Conservation (phyloP, 2,797 vertebrate species). For the Anguilla anguilla region DNA sequence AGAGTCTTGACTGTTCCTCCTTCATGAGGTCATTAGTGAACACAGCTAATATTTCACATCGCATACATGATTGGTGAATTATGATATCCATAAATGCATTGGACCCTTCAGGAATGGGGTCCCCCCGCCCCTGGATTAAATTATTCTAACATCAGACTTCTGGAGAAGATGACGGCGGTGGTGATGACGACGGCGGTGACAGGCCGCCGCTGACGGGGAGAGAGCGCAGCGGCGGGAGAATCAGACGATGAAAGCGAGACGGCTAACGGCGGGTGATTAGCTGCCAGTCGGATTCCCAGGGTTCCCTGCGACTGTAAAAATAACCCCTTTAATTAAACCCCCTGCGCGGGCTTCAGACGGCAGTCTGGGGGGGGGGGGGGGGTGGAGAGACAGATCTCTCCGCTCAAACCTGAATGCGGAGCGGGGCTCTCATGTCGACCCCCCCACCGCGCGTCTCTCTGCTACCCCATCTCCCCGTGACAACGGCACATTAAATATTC, state of each 20-base stretch:
- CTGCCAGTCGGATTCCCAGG: slow-evolving; percentile 8
- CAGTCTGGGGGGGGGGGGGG: background rate
- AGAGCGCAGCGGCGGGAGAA: background rate
- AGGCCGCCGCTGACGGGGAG: background rate
- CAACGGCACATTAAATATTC: slow-evolving; percentile 74
- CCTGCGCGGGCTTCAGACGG: background rate
- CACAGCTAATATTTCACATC: too few species aligned
- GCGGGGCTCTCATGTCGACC: too few species aligned
- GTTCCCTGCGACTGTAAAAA: slow-evolving; percentile 22
- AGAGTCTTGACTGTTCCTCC: background rate
- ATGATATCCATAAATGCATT: background rate
- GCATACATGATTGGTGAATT: background rate
- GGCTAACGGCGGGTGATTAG: slow-evolving; percentile 4
- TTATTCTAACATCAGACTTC: background rate
- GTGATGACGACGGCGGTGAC: background rate
- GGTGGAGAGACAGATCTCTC: background rate
- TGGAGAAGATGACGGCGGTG: background rate
- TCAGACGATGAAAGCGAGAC: background rate
- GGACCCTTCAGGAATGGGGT: background rate
- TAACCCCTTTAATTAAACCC: slow-evolving; percentile 28
- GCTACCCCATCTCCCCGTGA: slow-evolving; percentile 70
- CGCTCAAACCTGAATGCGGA: background rate
- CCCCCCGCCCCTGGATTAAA: background rate
- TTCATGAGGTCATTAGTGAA: background rate
- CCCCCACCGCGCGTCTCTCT: background rate